Evolutionary conservation across 2,888 invertebrate genomes (phyloP), one percentile per base, ranked within the genome.

Genomic region (Rhopalosiphum nymphaeae): DNA sequence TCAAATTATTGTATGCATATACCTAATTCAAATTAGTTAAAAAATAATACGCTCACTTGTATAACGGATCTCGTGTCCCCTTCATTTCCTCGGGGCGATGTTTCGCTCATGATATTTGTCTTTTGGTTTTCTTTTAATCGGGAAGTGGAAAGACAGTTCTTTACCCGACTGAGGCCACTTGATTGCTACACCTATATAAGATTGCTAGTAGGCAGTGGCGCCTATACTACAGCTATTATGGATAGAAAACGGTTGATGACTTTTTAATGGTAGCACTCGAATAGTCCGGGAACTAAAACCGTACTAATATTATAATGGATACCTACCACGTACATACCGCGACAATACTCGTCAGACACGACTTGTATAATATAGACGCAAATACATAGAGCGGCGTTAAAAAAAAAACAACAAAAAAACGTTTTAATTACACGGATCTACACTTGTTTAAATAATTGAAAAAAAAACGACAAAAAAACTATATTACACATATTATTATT

Each of bases 381-480:
- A 78, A 78, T 36, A 78, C 36, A 36, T 21, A 36, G 36, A 78
- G 78, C 21, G 78, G 78, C 2, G 36, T 78, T 78, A 0, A 78
- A 78, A 78, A 57, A 57, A 78, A 36, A 53, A 53, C 3, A 53
- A 49, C 1, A 46, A 46, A 91, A 92, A 92, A 1, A 29, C 36
- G 87, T 61, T 92, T 92, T 92, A 92, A 92, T 92, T 92, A 92
- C 92, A 92, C 92, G 61, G 87, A 92, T 87, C 86, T 61, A 49
- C 92, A 92, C 92, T 92, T 92, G 92, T 92, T 67, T 67, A 92
- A 92, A 92, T 67, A 87, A 87, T 91, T 46, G 87, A n/a, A 26
- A n/a, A 44, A 57, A 86, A 46, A 46, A 7, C 5, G 16, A 67
- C 36, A 21, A 36, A 36, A 67, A 67, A 67, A 13, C 67, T 21